Evolutionary conservation across 1,140 invertebrate species (phyloP), one percentile per base, ranked within the genome.

Genomic region (Asobara japonica): DNA sequence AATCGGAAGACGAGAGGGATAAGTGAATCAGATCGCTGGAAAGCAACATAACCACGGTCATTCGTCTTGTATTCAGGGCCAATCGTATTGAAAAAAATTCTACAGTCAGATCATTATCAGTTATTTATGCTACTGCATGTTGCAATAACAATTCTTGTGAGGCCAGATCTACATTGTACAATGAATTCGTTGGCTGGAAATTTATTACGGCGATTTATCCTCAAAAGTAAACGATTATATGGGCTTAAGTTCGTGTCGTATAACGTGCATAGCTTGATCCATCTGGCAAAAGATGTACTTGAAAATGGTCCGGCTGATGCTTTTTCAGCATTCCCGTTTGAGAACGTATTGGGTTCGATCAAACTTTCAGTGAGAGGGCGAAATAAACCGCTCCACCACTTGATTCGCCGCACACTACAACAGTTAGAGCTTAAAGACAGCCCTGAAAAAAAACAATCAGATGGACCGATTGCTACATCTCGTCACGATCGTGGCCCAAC

Each of bases 171-270:
- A 10, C n/a, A 45, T n/a, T n/a, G n/a, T 7, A 45, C 6, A n/a
- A 7, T 8, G 3, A 45, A n/a, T 16, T 45, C 16, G 6, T 3
- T 13, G 3, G 41, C 41, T 10, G 8, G n/a, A 3, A 3, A n/a
- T 3, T n/a, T 45, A 6, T n/a, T 45, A 13, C 3, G 8, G 4
- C 6, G 3, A n/a, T 45, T 45, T n/a, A 16, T 45, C n/a, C 3
- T 3, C 3, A 45, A 45, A 85, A 71, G 78, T 77, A 20, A 22
- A 8, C 45, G 13, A 18, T 20, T 10, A 5, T 68, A 68, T 22
- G 41, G 25, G 27, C n/a, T 25, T 3, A 48, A 48, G 48, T 41
- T 68, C 20, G 16, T 68, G n/a, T 3, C n/a, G 5, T 45, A 8
- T n/a, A 45, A 45, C n/a, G 41, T 45, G 3, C 41, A 45, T 45